Percentiles rank a stretch among this genome's conserved stretches.
Conservation (phyloP, 2,888 invertebrate genomes). For the Carabus problematicus region DNA sequence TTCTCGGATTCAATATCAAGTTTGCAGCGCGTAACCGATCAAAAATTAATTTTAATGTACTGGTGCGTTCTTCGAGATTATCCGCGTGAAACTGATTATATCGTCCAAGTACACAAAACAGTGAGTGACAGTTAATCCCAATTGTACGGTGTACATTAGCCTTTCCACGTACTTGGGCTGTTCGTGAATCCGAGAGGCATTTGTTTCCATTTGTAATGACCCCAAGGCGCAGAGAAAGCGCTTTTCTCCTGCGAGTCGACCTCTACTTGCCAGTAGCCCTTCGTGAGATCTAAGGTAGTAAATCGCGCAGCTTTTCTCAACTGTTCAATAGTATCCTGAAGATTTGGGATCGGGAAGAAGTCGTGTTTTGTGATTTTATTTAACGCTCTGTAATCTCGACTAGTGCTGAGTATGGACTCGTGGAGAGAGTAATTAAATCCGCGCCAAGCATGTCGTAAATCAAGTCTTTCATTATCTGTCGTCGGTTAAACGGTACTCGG, state of each 20-base stretch:
- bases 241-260: slow-evolving; percentile 44
- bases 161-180: slow-evolving; percentile 50
- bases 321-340: slow-evolving; percentile 44
- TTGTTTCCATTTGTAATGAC: slow-evolving; percentile 48
- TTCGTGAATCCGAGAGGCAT: slow-evolving; percentile 51
- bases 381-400: slow-evolving; percentile 42
- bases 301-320: slow-evolving; percentile 43
- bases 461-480: slow-evolving; percentile 32
- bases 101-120: slow-evolving; percentile 47
- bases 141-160: slow-evolving; percentile 48
- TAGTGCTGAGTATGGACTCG: slow-evolving; percentile 50
- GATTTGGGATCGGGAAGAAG: slow-evolving; percentile 44
- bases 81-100: slow-evolving; percentile 42
- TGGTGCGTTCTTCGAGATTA: slow-evolving; percentile 40
- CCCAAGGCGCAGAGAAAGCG: slow-evolving; percentile 46
- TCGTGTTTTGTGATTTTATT: slow-evolving; percentile 45
- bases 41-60: slow-evolving; percentile 43
- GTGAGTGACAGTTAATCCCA: slow-evolving; percentile 45
- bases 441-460: slow-evolving; percentile 46
- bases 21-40: slow-evolving; percentile 43
- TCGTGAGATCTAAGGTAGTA: slow-evolving; percentile 44
- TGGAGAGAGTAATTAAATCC: slow-evolving; percentile 47
- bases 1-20: slow-evolving; percentile 45
- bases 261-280: slow-evolving; percentile 45
- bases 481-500: slow-evolving; percentile 37